These are phyloP conservation scores for Musca vetustissima DNA, from an alignment of 1,140 invertebrate genomes.

Conservation along the genomic window DNA sequence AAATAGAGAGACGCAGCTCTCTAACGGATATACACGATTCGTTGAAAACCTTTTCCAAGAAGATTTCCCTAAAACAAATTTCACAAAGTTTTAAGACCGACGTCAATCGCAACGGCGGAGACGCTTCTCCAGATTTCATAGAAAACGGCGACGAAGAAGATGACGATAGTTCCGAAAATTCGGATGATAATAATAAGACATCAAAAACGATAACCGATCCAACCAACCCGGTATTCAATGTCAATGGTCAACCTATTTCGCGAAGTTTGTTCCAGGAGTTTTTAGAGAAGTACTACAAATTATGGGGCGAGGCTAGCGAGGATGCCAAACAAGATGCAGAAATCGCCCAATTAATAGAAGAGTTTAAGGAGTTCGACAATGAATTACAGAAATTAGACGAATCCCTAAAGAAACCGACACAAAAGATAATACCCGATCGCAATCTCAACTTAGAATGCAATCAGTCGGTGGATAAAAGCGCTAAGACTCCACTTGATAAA, in stretches of 20 bases:
- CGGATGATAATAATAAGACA: constrained; percentile 41
- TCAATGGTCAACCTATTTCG: constrained; percentile 71
- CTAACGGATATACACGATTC: constrained; percentile 62
- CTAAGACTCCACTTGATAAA: constrained; percentile 58
- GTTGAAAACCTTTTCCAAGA: constrained; percentile 58
- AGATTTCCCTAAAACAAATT: constrained; percentile 55
- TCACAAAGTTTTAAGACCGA: constrained; percentile 42
- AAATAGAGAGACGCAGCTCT: constrained; percentile 48
- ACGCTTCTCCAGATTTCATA: constrained; percentile 45
- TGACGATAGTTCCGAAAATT: constrained; percentile 27
- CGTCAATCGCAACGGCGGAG: constrained; percentile 46
- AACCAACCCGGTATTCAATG: constrained; percentile 71
- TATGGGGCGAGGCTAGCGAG: constrained; percentile 44
- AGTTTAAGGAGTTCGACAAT: constrained; percentile 57
- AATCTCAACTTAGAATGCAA: constrained; percentile 52
- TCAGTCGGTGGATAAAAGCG: constrained; percentile 35
- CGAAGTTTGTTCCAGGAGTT: constrained; percentile 71
- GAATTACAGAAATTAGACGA: constrained; percentile 56
- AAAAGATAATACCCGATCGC: constrained; percentile 33
- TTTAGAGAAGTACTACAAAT: constrained; percentile 60
- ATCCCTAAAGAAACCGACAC: constrained; percentile 56
- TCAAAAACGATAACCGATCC: constrained; percentile 75
- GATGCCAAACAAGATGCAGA: constrained; percentile 43
- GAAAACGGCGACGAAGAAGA: constrained; percentile 51
- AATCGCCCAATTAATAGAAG: constrained; percentile 45